Conservation (phyloP, 2,113 vertebrate species). For the Oncorhynchus nerka region DNA sequence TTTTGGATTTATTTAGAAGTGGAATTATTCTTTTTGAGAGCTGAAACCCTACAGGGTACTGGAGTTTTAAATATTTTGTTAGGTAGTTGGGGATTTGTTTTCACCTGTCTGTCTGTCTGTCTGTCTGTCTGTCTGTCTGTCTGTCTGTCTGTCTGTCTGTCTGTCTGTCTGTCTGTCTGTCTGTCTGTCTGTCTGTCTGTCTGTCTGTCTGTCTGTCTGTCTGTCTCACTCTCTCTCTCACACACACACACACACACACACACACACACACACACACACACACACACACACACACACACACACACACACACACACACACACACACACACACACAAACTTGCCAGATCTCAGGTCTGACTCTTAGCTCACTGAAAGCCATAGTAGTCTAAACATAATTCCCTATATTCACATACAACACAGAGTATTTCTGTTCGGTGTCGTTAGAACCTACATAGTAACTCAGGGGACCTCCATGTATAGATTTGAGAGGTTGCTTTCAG, state of each 20-base stretch:
- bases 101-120: background rate
- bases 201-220: background rate
- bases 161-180: background rate
- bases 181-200: background rate
- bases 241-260: too few species aligned
- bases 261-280: too few species aligned
- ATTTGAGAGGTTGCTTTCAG: constrained; percentile 42
- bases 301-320: too few species aligned
- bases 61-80: constrained; percentile 4
- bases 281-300: too few species aligned
- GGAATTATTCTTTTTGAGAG: background rate
- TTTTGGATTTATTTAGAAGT: constrained; percentile 9
- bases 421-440: constrained; percentile 67
- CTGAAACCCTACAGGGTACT: constrained; percentile 3
- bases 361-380: background rate
- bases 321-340: too few species aligned
- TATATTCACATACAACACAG: background rate
- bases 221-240: too few species aligned
- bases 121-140: too few species aligned
- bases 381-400: background rate
- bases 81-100: background rate
- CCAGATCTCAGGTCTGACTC: background rate
- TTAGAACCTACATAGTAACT: constrained; percentile 27
- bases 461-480: constrained; percentile 64
- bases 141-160: background rate